Base-by-base conservation (phyloP, 1,140 invertebrate genomes). In the Papilio machaon region DNA sequence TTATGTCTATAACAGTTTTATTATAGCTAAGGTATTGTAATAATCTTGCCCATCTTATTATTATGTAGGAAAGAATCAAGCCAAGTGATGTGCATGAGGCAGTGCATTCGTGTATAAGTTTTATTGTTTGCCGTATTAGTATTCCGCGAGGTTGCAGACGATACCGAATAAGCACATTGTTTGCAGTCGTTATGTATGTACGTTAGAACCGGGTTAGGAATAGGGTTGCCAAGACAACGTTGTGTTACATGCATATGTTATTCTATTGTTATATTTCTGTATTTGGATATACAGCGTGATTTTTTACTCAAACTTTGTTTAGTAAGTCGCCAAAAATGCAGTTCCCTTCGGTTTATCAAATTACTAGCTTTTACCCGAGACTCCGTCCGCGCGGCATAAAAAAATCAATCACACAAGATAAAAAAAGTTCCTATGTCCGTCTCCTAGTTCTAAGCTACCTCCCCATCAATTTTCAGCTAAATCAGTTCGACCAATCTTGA, bases 81-180 rank as follows among this genome's bases (percentile, higher is more conserved):
- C 7, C 19, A 19, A 23, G 73, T 47, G 19, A 75, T 46, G 73
- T 47, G 73, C 10, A 30, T 46, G 11, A 74, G 46, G 73, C 47
- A 52, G 47, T 75, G 73, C 47, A 49, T 52, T 75, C 52, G 46
- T 49, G 10, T 47, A 52, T 75, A 75, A 49, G 46, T 75, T 75
- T 75, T 75, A 75, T 75, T 75, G 73, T 75, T 19, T 23, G 1
- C 2, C 47, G 10, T 75, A 75, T 75, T 75, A 75, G 73, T 75
- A 75, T 75, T 75, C 73, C 13, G 73, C 23, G 46, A 47, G 17
- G 73, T 23, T 52, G 73, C 46, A 49, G 73, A 75, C 73, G 46
- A 75, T 30, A 75, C 73, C 73, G 73, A 75, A 75, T 75, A 75
- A 46, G 73, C 73, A 75, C 73, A 75, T 75, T 75, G 73, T 75